A percentile compares a stretch with the other conserved stretches of the same genome.
Conservation (phyloP, 1,140 invertebrate genomes). For the Aphelenchoides avenae region DNA sequence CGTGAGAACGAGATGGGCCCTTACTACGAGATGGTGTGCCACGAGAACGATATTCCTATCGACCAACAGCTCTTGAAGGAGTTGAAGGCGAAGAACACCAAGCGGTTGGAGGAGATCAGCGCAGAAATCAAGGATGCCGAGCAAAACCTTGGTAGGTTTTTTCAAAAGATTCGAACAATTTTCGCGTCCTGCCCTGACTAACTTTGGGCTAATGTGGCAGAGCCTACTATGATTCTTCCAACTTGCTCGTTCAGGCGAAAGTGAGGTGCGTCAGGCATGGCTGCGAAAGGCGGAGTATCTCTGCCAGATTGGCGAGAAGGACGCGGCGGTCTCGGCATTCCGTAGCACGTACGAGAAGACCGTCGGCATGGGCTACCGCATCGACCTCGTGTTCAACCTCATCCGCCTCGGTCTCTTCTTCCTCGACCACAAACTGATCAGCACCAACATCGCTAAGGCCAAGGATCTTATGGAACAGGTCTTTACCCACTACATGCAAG, state of each 20-base stretch:
- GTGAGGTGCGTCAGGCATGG: slow-evolving; percentile 83
- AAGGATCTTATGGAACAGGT: slow-evolving; percentile 64
- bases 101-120: slow-evolving; percentile 76
- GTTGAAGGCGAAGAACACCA: slow-evolving; percentile 79
- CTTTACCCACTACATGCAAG: too few relatives aligned
- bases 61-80: slow-evolving; percentile 72
- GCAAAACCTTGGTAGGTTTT: slow-evolving; percentile 69
- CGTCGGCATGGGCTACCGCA: slow-evolving; percentile 82
- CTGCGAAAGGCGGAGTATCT: slow-evolving; percentile 86
- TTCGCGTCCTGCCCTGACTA: background rate
- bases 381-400: slow-evolving; percentile 85
- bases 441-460: slow-evolving; percentile 84
- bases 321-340: slow-evolving; percentile 69
- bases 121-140: slow-evolving; percentile 88
- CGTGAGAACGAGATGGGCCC: slow-evolving; percentile 75
- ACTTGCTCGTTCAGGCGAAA: slow-evolving; percentile 74
- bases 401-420: slow-evolving; percentile 87
- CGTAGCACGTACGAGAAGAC: slow-evolving; percentile 88
- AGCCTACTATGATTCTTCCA: too few relatives aligned
- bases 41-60: slow-evolving; percentile 68
- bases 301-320: slow-evolving; percentile 90
- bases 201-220: background rate
- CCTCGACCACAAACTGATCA: slow-evolving; percentile 82
- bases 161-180: background rate
- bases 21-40: slow-evolving; percentile 84